Percentiles rank a stretch among this genome's conserved stretches.
These are phyloP conservation scores for Hypercompe scribonia DNA, from an alignment of 2,888 invertebrate species.

Conservation along the genomic window DNA sequence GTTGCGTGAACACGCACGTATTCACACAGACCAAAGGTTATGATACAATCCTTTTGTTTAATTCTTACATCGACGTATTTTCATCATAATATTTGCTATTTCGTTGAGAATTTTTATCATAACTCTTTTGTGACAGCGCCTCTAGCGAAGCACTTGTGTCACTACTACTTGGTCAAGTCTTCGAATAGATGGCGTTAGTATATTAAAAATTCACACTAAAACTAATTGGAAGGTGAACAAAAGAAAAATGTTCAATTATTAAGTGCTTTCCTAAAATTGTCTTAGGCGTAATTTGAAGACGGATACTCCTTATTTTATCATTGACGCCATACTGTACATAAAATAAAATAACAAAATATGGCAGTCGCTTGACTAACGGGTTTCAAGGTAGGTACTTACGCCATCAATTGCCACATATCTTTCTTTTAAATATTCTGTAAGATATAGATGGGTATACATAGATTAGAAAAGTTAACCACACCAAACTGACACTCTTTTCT, in stretches of 20 bases:
- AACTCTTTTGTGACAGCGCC: conserved; percentile 11
- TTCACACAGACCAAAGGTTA: conserved; percentile 84
- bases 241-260: neutral
- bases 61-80: conserved; percentile 23
- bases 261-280: neutral
- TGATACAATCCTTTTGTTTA: conserved; percentile 49
- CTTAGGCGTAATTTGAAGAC: neutral
- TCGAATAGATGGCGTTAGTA: conserved; percentile 35
- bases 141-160: conserved; percentile 6
- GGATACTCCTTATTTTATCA: neutral
- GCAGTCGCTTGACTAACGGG: neutral
- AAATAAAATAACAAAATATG: neutral
- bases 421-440: neutral
- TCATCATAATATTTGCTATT: conserved; percentile 19
- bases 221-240: neutral
- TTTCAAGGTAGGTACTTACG: neutral
- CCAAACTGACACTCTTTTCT: neutral
- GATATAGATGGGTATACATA: neutral
- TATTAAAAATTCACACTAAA: conserved; percentile 1
- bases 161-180: neutral
- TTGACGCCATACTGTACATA: neutral
- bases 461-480: neutral
- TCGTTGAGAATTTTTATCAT: conserved; percentile 12
- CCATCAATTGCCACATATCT: neutral
- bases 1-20: conserved; percentile 82